Evolutionary conservation across 2,888 invertebrate species (phyloP).

Genomic region (Ganaspis brasiliensis): DNA sequence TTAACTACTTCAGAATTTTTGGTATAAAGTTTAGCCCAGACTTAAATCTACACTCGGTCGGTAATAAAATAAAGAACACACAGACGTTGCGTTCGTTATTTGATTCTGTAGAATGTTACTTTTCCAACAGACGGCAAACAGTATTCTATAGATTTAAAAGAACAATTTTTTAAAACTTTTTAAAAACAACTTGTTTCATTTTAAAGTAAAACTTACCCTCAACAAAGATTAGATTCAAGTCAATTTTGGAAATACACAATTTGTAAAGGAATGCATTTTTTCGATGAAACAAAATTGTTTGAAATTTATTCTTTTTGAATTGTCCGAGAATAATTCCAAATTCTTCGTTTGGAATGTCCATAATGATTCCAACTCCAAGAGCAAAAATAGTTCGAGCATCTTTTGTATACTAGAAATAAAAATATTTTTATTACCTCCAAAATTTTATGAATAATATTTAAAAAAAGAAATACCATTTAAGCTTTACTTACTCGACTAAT

Average conservation of each 20-base stretch:
- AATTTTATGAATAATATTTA: too few species aligned
- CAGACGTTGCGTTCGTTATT: background rate
- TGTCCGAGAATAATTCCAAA: conserved; percentile 68
- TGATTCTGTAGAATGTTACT: background rate
- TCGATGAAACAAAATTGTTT: conserved; percentile 69
- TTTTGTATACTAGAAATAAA: conserved; percentile 63
- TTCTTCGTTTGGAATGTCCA: conserved; percentile 65
- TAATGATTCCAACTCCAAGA: conserved; percentile 64
- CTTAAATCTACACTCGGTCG: background rate
- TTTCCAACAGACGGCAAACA: background rate
- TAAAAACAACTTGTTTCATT: background rate
- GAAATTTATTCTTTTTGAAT: conserved; percentile 64
- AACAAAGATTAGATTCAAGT: conserved; percentile 57
- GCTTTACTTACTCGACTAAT: conserved; percentile 3
- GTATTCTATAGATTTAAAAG: background rate
- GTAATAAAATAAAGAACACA: background rate
- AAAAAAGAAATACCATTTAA: background rate
- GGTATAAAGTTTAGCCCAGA: background rate
- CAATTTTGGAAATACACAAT: conserved; percentile 45
- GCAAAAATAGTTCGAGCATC: conserved; percentile 64
- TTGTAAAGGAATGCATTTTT: conserved; percentile 62
- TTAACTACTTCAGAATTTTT: too few species aligned
- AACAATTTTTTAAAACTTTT: background rate
- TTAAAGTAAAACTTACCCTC: conserved; percentile 54
- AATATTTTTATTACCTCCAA: background rate